Conservation (phyloP, 53 echinoderm and acorn worm species). For the Mesocentrotus franciscanus region DNA sequence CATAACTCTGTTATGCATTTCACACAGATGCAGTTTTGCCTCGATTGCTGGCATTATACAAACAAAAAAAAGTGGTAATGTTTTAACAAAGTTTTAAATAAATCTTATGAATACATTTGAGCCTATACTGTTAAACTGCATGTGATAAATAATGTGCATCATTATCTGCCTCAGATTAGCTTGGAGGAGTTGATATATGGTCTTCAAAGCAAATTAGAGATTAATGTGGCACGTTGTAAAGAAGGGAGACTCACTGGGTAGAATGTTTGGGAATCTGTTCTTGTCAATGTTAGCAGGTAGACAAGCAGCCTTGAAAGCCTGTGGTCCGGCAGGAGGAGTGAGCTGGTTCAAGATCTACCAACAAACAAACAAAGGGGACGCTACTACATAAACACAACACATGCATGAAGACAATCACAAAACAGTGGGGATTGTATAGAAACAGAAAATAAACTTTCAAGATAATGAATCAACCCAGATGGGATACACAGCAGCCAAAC, state of each 20-base stretch:
- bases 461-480: too few relatives aligned
- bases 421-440: not conserved
- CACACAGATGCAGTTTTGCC: too few relatives aligned
- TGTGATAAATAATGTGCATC: too few relatives aligned
- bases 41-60: too few relatives aligned
- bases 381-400: constrained; percentile 14
- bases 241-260: constrained; percentile 74
- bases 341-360: constrained; percentile 47
- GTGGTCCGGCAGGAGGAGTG: constrained; percentile 36
- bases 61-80: too few relatives aligned
- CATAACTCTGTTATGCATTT: too few relatives aligned
- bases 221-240: not conserved
- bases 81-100: too few relatives aligned
- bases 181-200: not conserved
- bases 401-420: not conserved
- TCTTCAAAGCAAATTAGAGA: not conserved
- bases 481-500: too few relatives aligned
- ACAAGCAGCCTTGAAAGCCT: constrained; percentile 54
- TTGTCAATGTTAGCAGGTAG: constrained; percentile 73
- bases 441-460: not conserved
- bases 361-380: not conserved
- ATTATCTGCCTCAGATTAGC: too few relatives aligned
- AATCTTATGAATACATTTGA: too few relatives aligned
- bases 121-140: too few relatives aligned
- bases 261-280: constrained; percentile 76